Evolutionary conservation across 2,797 vertebrate genomes (phyloP).

Genomic region (Karalla daura): DNA sequence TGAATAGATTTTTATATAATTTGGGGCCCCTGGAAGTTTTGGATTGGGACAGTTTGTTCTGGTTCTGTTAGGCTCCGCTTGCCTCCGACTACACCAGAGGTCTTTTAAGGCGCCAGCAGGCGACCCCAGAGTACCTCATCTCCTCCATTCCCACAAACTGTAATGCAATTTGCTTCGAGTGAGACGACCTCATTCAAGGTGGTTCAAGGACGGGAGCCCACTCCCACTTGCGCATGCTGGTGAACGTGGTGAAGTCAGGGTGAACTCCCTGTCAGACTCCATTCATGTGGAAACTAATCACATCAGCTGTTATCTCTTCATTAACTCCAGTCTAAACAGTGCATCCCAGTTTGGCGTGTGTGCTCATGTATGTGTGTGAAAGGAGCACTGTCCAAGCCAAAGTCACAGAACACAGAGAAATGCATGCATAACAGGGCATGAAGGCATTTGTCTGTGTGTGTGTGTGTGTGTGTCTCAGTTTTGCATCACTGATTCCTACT

Average conservation of each 20-base stretch:
- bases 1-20: too few species aligned
- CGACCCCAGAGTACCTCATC: background rate
- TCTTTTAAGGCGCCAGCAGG: background rate
- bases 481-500: constrained; percentile 79
- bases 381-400: constrained; percentile 1
- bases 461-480: constrained; percentile 47
- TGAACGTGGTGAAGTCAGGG: constrained; percentile 8
- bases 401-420: constrained; percentile 28
- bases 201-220: constrained; percentile 45
- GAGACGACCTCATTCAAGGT: constrained; percentile 39
- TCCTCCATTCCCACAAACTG: background rate
- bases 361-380: constrained; percentile 21
- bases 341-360: constrained; percentile 39
- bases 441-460: constrained; percentile 23
- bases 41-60: too few species aligned
- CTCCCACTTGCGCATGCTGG: constrained; percentile 13
- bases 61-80: too few species aligned
- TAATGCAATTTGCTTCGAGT: background rate
- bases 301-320: constrained; percentile 95
- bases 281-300: constrained; percentile 84
- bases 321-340: constrained; percentile 93
- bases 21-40: too few species aligned
- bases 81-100: background rate
- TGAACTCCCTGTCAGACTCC: constrained; percentile 46
- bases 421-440: constrained; percentile 23